Base-by-base conservation (phyloP, 92 coral and sea anemone genomes). In the Umimayanthus chanpuru region DNA sequence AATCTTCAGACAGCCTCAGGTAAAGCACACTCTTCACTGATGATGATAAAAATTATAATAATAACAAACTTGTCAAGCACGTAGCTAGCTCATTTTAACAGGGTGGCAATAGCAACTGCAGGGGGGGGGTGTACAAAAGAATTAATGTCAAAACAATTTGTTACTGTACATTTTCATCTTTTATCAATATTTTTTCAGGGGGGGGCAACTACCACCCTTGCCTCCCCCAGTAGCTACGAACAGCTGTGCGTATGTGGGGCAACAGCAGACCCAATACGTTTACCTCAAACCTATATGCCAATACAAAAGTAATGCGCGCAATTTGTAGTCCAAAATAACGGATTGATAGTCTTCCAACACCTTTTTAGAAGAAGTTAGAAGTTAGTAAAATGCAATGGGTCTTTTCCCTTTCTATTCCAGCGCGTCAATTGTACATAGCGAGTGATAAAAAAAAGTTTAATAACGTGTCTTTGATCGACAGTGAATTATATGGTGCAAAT, bases 1-100 rank as follows among this genome's bases (percentile, higher is more conserved):
- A 78, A 97, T 97, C 72, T 97, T 97, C 88, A 92, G 96, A 86
- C 98, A 97, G 81, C 99, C 99, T 9, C 99, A 97, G 93, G 99
- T 97, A 43, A 58, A 88, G 36, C 20, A 9, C 40, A 11, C 58
- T 5, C 50, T 18, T 20, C 66, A 64, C 55, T 0, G 49, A 32
- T 32, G 36, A 32, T 32, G 36, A 32, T 32, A 2, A n/a, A n/a
- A n/a, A n/a, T n/a, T n/a, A 32, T 32, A 32, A 32, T 32, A 32
- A 32, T 32, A 32, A 32, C 36, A 32, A 32, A 15, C 4, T 56
- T 6, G 10, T 6, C 11, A 47, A 47, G 12, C 8, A 4, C 50
- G 12, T 47, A 47, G 50, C 50, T 7, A 47, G 50, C 11, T 47
- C 8, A 0, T 11, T 53, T 53, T 2, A 53, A 18, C 14, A 53